Evolutionary conservation across 2,113 vertebrate genomes (phyloP), one percentile per base, ranked within the genome.

Genomic region (Aspidoscelis tigris): DNA sequence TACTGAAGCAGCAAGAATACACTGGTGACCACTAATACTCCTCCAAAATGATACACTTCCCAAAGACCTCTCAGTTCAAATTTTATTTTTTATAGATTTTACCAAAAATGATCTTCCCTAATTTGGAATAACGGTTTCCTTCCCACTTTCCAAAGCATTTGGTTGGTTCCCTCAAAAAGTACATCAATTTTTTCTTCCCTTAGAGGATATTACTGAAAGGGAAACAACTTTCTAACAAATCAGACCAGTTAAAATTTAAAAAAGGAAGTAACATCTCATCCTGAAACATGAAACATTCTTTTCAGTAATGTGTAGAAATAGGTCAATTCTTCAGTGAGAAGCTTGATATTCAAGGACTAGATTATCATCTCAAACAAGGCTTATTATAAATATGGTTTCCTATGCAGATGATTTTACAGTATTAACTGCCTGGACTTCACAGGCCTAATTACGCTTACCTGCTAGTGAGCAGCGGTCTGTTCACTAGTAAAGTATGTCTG

Each of bases 111-210:
- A 65, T 47, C 47, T 50, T 50, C 47, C 47, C 47, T 50, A 2
- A 55, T 85, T 89, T 83, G 80, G 68, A 85, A 83, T 80, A 64
- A 75, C 8, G 0, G 21, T 61, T 86, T 21, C 81, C 3, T 41
- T 82, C 71, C 20, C 26, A 12, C 12, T 61, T 16, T 43, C 55
- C 76, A 16, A 61, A 78, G 72, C 26, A 10, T 50, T 77, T 0
- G 76, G 65, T 73, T 43, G 26, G 89, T 72, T 26, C 82, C 85
- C 2, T 2, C 2, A 39, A 65, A 75, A 50, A 72, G 71, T 43
- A 14, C 50, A 47, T 73, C 10, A 0, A 18, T 61, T 61, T 61
- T 58, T 58, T 61, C 18, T 4, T 61, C 58, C 14, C 55, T 65
- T 1, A 75, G 16, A 74, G 75, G 3, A 1, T 85, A 81, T 75